Evolutionary conservation across 2,888 invertebrate species (phyloP).

Genomic region (Pristionchus fissidentatus): DNA sequence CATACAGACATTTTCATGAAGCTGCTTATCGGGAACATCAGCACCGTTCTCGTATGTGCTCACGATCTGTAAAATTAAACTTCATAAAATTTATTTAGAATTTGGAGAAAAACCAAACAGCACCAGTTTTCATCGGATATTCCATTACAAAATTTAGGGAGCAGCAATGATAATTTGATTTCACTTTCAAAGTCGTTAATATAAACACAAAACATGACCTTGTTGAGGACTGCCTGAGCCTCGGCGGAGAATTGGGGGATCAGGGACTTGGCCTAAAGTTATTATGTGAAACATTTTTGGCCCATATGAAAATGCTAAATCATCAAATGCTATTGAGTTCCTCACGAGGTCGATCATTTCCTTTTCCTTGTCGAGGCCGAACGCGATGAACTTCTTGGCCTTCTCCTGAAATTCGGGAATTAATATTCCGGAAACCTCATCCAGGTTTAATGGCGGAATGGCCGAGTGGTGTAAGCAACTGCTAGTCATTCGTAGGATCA

Average conservation of each 20-base stretch:
- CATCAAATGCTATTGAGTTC: too few relatives aligned
- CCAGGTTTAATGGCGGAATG: too few relatives aligned
- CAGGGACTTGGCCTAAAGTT: slow-evolving; percentile 29
- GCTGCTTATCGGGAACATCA: neutral
- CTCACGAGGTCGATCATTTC: slow-evolving; percentile 30
- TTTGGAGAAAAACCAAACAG: too few relatives aligned
- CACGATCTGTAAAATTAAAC: slow-evolving; percentile 35
- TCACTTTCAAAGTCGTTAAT: neutral
- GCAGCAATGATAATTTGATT: too few relatives aligned
- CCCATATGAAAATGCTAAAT: too few relatives aligned
- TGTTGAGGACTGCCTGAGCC: slow-evolving; percentile 35
- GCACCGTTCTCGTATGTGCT: slow-evolving; percentile 48
- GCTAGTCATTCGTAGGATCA: too few relatives aligned
- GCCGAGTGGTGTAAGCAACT: too few relatives aligned
- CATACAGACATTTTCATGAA: neutral
- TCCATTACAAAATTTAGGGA: too few relatives aligned
- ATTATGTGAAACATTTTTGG: too few relatives aligned
- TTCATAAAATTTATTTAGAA: too few relatives aligned
- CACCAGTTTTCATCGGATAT: too few relatives aligned
- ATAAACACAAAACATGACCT: neutral
- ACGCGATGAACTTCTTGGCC: slow-evolving; percentile 29
- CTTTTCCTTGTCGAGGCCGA: slow-evolving; percentile 43
- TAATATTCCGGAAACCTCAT: too few relatives aligned
- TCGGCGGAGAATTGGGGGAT: slow-evolving; percentile 38
- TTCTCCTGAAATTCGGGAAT: slow-evolving; percentile 47